Evolutionary conservation across 30 jellyfish, hydroid and myxozoan species (phyloP).

Genomic region (Catostylus mosaicus): DNA sequence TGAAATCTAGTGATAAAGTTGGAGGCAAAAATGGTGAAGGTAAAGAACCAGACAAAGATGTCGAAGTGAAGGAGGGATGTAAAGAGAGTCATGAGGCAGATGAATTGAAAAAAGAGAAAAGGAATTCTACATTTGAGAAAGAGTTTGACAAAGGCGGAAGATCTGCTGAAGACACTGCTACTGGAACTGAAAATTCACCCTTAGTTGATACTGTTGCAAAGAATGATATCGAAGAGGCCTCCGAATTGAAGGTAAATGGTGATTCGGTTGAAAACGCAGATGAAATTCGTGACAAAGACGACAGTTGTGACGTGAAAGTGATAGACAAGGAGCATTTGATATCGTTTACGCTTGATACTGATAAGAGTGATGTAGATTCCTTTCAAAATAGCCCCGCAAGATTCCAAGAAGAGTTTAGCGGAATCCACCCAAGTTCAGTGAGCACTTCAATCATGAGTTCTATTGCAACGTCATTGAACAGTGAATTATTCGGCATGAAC

Average conservation of each 20-base stretch:
- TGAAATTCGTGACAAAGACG: neutral
- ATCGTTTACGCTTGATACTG: neutral
- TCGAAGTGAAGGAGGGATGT: neutral
- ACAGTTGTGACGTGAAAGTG: neutral
- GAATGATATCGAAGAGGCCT: neutral
- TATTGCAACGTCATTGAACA: conserved; percentile 34
- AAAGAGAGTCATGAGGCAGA: too few species aligned
- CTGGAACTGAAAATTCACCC: too few species aligned
- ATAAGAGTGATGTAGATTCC: neutral
- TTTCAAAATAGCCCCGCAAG: neutral
- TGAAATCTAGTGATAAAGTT: neutral
- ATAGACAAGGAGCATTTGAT: neutral
- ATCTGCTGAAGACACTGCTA: too few species aligned
- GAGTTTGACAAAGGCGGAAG: too few species aligned
- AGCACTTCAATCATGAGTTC: conserved; percentile 41
- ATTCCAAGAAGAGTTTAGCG: neutral
- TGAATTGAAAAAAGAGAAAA: too few species aligned
- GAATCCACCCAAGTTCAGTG: neutral
- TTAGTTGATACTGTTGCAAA: neutral
- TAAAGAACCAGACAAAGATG: neutral
- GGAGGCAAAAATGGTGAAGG: neutral
- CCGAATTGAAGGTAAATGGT: too few species aligned
- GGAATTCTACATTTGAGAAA: too few species aligned
- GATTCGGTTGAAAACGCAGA: neutral
- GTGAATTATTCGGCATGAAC: conserved; percentile 35